Evolutionary conservation across 2,113 vertebrate genomes (phyloP).

Genomic region (Ifrita kowaldi): DNA sequence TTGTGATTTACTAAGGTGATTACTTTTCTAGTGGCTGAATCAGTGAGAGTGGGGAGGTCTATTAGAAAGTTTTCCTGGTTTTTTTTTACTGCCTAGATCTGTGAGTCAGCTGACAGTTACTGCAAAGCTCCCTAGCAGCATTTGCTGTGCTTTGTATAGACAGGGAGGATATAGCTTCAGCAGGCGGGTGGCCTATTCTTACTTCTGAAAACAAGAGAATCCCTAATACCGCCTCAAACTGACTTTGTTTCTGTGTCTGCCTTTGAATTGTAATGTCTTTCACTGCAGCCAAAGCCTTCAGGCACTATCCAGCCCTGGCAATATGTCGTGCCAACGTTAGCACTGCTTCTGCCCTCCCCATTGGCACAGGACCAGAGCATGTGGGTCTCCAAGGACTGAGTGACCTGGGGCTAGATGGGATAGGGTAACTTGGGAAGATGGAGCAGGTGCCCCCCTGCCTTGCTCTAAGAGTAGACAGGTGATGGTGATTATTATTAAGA

Average conservation of each 20-base stretch:
- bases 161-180: background rate
- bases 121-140: background rate
- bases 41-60: background rate
- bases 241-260: background rate
- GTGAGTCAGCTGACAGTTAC: background rate
- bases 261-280: background rate
- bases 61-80: background rate
- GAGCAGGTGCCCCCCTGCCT: background rate
- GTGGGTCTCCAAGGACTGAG: background rate
- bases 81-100: background rate
- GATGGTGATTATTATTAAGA: background rate
- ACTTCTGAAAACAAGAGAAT: background rate
- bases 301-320: background rate
- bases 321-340: background rate
- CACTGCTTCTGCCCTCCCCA: background rate
- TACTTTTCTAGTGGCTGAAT: background rate
- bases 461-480: background rate
- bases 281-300: background rate
- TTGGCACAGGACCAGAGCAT: background rate
- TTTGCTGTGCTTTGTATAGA: background rate
- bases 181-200: background rate
- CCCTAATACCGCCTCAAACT: background rate
- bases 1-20: background rate
- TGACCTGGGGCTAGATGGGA: background rate
- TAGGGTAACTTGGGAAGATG: background rate